phyloP scores from a whole-genome alignment of 2,888 invertebrate genomes.

The Drosophila ezoana region DNA sequence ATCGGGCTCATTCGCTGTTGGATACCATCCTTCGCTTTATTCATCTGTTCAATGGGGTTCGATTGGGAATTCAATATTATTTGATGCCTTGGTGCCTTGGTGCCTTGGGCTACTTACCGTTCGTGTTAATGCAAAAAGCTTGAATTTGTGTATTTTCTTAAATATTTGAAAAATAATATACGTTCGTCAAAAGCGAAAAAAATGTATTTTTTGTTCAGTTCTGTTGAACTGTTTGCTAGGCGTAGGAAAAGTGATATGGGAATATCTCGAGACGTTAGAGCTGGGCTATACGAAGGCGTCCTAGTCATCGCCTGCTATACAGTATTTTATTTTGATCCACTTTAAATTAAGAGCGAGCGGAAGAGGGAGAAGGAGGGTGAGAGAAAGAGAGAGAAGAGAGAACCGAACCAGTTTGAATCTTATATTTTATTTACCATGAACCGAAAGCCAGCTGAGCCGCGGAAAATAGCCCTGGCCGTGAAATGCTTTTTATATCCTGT shows the following conservation, averaged over 20 bases:
- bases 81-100: too few species aligned
- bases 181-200: neutral
- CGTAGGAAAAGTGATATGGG: neutral
- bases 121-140: neutral
- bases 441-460: too few species aligned
- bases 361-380: neutral
- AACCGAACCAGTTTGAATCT: too few species aligned
- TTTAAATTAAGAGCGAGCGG: too few species aligned
- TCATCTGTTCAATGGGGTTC: neutral
- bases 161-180: neutral
- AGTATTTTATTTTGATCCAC: neutral
- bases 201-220: neutral
- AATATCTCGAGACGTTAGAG: neutral
- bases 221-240: slow-evolving; percentile 2
- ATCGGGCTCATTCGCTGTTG: neutral
- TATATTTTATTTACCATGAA: too few species aligned
- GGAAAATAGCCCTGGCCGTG: too few species aligned
- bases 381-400: neutral
- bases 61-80: neutral
- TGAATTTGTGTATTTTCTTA: neutral
- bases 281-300: too few species aligned
- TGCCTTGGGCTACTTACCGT: neutral
- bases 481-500: too few species aligned
- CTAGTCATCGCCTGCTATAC: neutral
- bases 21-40: neutral